A percentile compares a stretch with the other conserved stretches of the same genome.
These are phyloP conservation scores for Syrista parreyssii DNA, from an alignment of 2,888 invertebrate species.

Conservation along the genomic window DNA sequence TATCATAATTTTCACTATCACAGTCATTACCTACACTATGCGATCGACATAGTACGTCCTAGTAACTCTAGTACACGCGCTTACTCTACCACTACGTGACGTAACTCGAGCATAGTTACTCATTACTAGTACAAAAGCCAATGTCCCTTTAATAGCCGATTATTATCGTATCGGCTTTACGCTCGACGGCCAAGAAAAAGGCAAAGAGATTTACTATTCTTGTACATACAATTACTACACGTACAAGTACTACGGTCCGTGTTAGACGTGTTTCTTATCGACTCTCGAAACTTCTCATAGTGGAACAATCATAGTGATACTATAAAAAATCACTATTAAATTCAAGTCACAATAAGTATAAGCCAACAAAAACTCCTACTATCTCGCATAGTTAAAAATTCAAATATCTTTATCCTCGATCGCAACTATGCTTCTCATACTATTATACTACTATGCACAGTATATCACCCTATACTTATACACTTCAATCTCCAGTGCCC, in stretches of 20 bases:
- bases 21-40: not conserved
- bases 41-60: not conserved
- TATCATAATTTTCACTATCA: not conserved
- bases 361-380: not conserved
- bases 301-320: not conserved
- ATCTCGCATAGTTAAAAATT: not conserved
- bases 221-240: not conserved
- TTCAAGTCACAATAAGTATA: not conserved
- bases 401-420: not conserved
- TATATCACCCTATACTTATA: not conserved
- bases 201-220: not conserved
- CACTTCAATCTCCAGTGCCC: not conserved
- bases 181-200: conserved; percentile 10
- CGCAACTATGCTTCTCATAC: too few species aligned
- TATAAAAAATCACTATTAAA: not conserved
- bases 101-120: conserved; percentile 28
- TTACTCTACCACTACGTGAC: conserved; percentile 33
- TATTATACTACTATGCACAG: not conserved
- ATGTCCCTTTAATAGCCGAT: conserved; percentile 35
- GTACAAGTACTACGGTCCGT: not conserved
- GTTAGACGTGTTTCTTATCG: not conserved
- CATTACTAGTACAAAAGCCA: conserved; percentile 30
- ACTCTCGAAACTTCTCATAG: not conserved
- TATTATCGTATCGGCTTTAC: conserved; percentile 29
- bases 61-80: conserved; percentile 13